phyloP scores from a whole-genome alignment of 2,113 vertebrate species.

The Mesembrinibis cayennensis region DNA sequence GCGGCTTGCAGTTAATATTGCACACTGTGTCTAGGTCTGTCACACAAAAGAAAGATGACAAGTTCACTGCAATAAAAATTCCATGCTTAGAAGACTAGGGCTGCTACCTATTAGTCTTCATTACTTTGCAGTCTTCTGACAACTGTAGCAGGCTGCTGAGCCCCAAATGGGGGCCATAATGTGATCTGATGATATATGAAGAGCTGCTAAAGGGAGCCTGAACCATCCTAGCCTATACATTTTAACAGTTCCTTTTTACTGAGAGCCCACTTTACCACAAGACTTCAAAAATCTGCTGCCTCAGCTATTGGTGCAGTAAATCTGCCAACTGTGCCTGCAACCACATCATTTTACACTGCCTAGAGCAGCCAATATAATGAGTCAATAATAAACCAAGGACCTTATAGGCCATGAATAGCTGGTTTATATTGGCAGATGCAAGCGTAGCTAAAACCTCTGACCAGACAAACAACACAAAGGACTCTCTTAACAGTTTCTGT shows the following conservation, averaged over 20 bases:
- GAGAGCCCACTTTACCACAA: constrained; percentile 84
- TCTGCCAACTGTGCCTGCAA: constrained; percentile 81
- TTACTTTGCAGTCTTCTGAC: constrained; percentile 92
- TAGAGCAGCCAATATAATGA: constrained; percentile 82
- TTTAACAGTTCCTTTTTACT: constrained; percentile 85
- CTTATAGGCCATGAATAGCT: constrained; percentile 75
- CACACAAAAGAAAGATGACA: constrained; percentile 89
- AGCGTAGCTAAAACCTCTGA: constrained; percentile 70
- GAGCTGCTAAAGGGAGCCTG: constrained; percentile 87
- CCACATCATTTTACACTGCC: constrained; percentile 82
- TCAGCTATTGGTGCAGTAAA: constrained; percentile 85
- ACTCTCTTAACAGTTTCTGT: constrained; percentile 48
- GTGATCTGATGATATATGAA: constrained; percentile 93
- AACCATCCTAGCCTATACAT: constrained; percentile 85
- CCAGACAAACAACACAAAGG: constrained; percentile 67
- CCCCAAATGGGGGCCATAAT: constrained; percentile 92
- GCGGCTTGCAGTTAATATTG: constrained; percentile 78
- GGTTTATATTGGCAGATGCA: constrained; percentile 74
- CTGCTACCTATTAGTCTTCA: constrained; percentile 91
- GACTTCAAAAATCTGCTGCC: constrained; percentile 85
- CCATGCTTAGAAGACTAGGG: constrained; percentile 86
- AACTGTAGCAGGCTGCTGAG: constrained; percentile 90
- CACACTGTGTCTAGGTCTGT: constrained; percentile 81
- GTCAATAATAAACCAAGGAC: constrained; percentile 83
- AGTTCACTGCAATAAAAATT: constrained; percentile 89